These are phyloP conservation scores for Hymenopus coronatus DNA, from an alignment of 2,888 invertebrate species.

Conservation along the genomic window DNA sequence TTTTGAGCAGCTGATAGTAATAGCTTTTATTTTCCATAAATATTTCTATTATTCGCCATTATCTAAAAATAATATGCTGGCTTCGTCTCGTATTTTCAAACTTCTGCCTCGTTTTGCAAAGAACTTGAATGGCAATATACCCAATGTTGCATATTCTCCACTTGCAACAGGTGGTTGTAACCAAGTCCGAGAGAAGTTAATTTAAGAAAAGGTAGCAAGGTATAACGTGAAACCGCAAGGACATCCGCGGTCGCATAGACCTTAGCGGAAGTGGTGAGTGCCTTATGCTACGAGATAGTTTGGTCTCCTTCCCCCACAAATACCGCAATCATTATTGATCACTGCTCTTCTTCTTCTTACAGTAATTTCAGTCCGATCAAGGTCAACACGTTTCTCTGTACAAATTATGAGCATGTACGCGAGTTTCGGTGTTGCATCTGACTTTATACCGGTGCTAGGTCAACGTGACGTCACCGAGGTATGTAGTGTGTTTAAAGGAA, in stretches of 20 bases:
- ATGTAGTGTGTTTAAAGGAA: background rate
- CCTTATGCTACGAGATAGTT: background rate
- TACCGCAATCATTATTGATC: background rate
- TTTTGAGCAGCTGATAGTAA: too few species aligned
- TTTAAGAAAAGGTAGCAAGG: background rate
- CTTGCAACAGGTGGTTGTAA: too few species aligned
- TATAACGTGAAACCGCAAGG: background rate
- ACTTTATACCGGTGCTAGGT: background rate
- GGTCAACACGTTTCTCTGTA: background rate
- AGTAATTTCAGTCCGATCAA: background rate
- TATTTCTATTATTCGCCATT: too few species aligned
- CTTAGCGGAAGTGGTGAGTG: background rate
- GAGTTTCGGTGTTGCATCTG: background rate
- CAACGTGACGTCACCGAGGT: background rate
- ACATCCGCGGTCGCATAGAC: background rate
- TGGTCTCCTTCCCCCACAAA: background rate
- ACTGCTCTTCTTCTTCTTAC: background rate
- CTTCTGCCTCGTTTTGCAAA: too few species aligned
- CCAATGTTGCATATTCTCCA: too few species aligned
- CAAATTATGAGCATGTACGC: background rate
- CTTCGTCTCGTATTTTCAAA: too few species aligned
- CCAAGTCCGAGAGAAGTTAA: background rate
- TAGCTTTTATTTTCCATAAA: too few species aligned
- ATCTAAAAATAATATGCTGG: too few species aligned
- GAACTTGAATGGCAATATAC: too few species aligned